phyloP scores from a whole-genome alignment of 2,113 vertebrate genomes.

The Sphaerodactylus townsendi region DNA sequence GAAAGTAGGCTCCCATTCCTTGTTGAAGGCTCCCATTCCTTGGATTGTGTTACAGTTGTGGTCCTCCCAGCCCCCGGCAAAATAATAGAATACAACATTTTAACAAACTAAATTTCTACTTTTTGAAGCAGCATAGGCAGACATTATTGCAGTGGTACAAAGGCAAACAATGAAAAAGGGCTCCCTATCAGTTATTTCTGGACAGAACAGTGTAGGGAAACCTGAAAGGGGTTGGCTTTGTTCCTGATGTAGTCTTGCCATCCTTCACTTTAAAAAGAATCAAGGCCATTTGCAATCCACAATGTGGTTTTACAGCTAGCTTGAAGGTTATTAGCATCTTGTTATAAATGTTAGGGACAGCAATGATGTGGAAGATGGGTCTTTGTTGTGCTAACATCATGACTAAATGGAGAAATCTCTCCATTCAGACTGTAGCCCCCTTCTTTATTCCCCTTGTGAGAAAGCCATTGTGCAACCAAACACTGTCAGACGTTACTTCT shows the following conservation, averaged over 20 bases:
- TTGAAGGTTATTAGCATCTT: constrained; percentile 60
- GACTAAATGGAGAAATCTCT: constrained; percentile 50
- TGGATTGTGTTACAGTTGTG: background rate
- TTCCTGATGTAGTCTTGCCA: constrained; percentile 10
- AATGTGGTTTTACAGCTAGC: constrained; percentile 53
- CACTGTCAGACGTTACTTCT: constrained; percentile 32
- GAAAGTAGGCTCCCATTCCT: background rate
- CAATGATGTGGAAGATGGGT: constrained; percentile 42
- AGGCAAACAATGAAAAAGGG: background rate
- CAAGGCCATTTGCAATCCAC: constrained; percentile 59
- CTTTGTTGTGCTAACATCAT: constrained; percentile 49
- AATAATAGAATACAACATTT: background rate
- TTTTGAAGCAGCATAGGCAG: background rate
- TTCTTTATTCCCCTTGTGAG: constrained; percentile 49
- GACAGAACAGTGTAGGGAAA: constrained; percentile 31
- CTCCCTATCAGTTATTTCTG: constrained; percentile 10
- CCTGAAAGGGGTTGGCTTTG: constrained; percentile 17
- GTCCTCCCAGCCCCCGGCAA: background rate
- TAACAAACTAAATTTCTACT: background rate
- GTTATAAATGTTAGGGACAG: constrained; percentile 48
- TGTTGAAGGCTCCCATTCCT: background rate
- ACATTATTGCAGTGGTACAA: background rate
- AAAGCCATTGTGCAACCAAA: constrained; percentile 35
- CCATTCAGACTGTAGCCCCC: constrained; percentile 19
- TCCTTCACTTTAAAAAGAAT: constrained; percentile 37